Evolutionary conservation across 2,888 invertebrate genomes (phyloP).

Genomic region (Andrena hattorfiana): DNA sequence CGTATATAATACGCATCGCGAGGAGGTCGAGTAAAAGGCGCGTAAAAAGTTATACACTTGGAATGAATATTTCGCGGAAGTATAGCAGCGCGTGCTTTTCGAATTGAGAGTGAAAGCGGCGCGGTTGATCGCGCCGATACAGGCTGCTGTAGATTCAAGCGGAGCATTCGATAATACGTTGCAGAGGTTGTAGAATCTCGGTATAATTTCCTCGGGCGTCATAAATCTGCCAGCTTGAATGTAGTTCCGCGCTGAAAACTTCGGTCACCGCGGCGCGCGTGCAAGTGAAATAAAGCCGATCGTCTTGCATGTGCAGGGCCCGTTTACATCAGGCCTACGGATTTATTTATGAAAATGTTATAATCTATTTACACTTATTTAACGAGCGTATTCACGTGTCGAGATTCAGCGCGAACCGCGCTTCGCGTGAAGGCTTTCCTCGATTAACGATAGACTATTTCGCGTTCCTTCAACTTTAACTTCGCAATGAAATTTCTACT

Average conservation of each 20-base stretch:
- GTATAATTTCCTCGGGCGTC: constrained; percentile 32
- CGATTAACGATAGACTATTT: too few relatives aligned
- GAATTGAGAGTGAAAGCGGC: background rate
- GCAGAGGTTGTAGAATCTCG: constrained; percentile 18
- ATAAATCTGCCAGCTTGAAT: constrained; percentile 61
- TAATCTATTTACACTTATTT: constrained; percentile 27
- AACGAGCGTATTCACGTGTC: background rate
- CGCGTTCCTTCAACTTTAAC: too few relatives aligned
- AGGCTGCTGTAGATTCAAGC: constrained; percentile 11
- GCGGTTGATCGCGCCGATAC: background rate
- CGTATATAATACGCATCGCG: too few relatives aligned
- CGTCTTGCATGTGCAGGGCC: constrained; percentile 38
- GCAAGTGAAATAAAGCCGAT: constrained; percentile 56
- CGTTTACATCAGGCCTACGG: constrained; percentile 14
- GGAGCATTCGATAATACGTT: constrained; percentile 40
- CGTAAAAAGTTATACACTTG: background rate
- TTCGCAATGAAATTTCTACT: background rate
- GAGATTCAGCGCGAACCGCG: background rate
- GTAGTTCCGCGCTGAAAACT: constrained; percentile 58
- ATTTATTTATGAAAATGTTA: constrained; percentile 49
- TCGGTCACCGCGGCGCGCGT: constrained; percentile 44
- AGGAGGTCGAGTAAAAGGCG: too few relatives aligned
- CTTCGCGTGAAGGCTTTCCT: too few relatives aligned
- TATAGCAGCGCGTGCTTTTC: background rate
- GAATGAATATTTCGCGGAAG: background rate